Conservation (phyloP, 2,113 vertebrate species). For the Brachyistius frenatus region DNA sequence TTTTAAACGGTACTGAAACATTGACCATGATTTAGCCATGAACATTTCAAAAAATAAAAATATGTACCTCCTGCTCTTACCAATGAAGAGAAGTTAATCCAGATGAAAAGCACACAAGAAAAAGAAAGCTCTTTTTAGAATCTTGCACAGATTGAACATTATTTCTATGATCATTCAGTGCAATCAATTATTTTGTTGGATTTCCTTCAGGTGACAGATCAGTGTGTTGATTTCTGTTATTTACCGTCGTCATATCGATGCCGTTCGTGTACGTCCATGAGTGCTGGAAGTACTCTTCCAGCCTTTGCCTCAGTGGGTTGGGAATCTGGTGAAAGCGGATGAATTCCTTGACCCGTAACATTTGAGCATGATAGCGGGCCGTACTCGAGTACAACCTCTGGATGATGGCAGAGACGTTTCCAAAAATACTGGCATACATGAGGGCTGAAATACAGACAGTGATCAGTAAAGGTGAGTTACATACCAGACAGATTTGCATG, state of each 20-base stretch:
- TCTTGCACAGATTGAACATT: conserved; percentile 46
- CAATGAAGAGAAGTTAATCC: conserved; percentile 92
- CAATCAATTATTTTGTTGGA: neutral
- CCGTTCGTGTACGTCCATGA: conserved; percentile 99
- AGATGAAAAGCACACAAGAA: conserved; percentile 90
- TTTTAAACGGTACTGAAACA: conserved; percentile 12
- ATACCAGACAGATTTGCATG: neutral
- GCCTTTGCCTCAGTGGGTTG: conserved; percentile 94
- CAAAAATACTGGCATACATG: conserved; percentile 99
- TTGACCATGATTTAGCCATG: conserved; percentile 4
- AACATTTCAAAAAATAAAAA: conserved; percentile 69
- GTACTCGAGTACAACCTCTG: conserved; percentile 98
- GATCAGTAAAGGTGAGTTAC: neutral
- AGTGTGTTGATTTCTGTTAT: conserved; percentile 28
- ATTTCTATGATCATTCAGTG: conserved; percentile 5
- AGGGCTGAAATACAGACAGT: conserved; percentile 86
- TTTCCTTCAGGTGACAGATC: neutral
- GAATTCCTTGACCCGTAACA: conserved; percentile 98
- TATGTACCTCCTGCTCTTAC: conserved; percentile 98
- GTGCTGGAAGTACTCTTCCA: conserved; percentile 99
- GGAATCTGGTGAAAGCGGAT: conserved; percentile 99
- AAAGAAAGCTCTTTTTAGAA: conserved; percentile 93
- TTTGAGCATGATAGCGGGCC: conserved; percentile 97
- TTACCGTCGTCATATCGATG: conserved; percentile 99
- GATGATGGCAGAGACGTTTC: conserved; percentile 99